phyloP scores from a whole-genome alignment of 2,888 invertebrate genomes.

The Thumatha senex region DNA sequence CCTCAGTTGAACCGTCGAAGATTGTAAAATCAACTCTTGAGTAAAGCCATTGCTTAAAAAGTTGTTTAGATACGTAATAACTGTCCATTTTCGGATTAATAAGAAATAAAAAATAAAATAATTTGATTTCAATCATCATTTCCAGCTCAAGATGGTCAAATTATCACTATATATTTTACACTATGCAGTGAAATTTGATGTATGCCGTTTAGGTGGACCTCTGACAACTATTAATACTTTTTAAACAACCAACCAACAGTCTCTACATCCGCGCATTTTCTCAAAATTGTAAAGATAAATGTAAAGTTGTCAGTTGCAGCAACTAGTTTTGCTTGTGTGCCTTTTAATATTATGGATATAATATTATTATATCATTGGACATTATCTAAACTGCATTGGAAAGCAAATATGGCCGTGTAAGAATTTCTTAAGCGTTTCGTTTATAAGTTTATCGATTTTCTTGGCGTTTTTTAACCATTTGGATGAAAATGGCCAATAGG shows the following conservation, averaged over 20 bases:
- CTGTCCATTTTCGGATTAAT: constrained; percentile 12
- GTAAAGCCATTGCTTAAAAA: constrained; percentile 10
- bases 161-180: too few species aligned
- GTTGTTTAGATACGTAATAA: constrained; percentile 26
- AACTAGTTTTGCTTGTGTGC: too few species aligned
- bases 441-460: not conserved
- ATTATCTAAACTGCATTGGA: constrained; percentile 19
- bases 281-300: too few species aligned
- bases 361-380: too few species aligned
- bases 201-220: too few species aligned
- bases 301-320: too few species aligned
- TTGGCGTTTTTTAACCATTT: constrained; percentile 9
- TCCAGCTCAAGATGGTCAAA: too few species aligned
- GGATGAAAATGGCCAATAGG: constrained; percentile 16
- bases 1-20: not conserved
- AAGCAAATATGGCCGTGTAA: constrained; percentile 14
- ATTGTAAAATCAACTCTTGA: not conserved
- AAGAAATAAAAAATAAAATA: not conserved
- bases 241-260: too few species aligned
- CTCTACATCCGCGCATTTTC: too few species aligned
- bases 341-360: too few species aligned
- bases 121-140: not conserved
- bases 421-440: constrained; percentile 17
- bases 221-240: too few species aligned
- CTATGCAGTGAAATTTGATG: too few species aligned